These are phyloP conservation scores for Ceratina australensis DNA, from an alignment of 1,140 invertebrate genomes.

Conservation along the genomic window DNA sequence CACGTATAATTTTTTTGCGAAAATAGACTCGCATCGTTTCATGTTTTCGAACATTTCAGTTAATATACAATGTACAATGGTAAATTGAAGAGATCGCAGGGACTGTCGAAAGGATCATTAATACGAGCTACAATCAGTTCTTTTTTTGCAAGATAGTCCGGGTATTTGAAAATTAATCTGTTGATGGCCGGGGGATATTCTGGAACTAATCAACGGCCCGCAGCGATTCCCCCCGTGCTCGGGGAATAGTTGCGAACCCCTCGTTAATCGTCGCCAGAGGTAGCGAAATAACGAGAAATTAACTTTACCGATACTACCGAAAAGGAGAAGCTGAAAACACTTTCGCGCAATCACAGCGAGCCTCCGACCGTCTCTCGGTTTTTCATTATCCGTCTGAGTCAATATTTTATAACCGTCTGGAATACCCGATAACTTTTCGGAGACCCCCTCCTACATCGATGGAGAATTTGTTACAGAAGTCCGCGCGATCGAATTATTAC, in stretches of 20 bases:
- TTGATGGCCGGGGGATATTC: conserved; percentile 6
- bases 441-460: no score
- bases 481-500: no score
- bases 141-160: background rate
- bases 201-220: conserved; percentile 40
- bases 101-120: conserved; percentile 22
- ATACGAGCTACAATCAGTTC: background rate
- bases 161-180: conserved; percentile 47
- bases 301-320: conserved; percentile 45
- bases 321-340: conserved; percentile 45
- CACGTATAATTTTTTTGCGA: no score
- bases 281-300: conserved; percentile 64
- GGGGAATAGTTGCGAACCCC: background rate
- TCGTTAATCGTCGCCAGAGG: conserved; percentile 59
- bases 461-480: no score
- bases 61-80: no score
- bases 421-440: no score
- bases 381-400: conserved; percentile 50
- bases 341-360: conserved; percentile 45
- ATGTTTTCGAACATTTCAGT: no score
- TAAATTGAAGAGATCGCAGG: no score
- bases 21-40: no score
- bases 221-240: conserved; percentile 40
- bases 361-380: conserved; percentile 20
- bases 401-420: background rate